A percentile compares a stretch with the other conserved stretches of the same genome.
Conservation (phyloP, 2,888 invertebrate genomes). For the Alcis repandata region DNA sequence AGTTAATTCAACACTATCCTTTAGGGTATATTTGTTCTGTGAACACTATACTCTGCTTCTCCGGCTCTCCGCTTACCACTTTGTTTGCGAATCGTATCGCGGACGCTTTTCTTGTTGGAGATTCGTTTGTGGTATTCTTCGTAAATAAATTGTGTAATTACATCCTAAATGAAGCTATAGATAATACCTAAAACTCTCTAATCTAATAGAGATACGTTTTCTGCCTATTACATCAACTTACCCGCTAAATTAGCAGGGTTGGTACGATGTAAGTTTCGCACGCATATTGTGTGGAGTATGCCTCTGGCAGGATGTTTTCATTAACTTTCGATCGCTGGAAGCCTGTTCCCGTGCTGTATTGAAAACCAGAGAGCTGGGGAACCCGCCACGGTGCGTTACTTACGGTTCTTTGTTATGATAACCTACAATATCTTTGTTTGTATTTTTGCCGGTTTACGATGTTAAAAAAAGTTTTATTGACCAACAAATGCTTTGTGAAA, state of each 20-base stretch:
- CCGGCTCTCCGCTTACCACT: too few relatives aligned
- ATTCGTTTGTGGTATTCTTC: too few relatives aligned
- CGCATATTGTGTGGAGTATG: background rate
- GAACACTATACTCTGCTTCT: too few relatives aligned
- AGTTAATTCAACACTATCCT: too few relatives aligned
- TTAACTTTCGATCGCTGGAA: background rate
- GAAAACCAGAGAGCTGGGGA: background rate
- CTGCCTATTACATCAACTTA: background rate
- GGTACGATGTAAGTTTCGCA: background rate
- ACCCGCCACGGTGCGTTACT: background rate
- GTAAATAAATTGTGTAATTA: background rate
- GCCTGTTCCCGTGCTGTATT: background rate
- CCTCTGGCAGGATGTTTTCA: background rate
- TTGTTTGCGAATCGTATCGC: too few relatives aligned
- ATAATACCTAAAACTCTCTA: too few relatives aligned
- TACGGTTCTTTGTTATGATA: background rate
- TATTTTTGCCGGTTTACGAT: background rate
- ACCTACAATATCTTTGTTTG: conserved; percentile 11
- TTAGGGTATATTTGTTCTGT: too few relatives aligned
- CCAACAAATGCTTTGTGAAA: too few relatives aligned
- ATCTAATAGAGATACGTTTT: background rate
- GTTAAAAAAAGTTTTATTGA: background rate
- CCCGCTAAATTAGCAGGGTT: too few relatives aligned
- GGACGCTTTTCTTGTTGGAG: too few relatives aligned
- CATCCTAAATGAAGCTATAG: background rate